phyloP scores from a whole-genome alignment of 2,888 invertebrate species.

The Caenorhabditis sp. region DNA sequence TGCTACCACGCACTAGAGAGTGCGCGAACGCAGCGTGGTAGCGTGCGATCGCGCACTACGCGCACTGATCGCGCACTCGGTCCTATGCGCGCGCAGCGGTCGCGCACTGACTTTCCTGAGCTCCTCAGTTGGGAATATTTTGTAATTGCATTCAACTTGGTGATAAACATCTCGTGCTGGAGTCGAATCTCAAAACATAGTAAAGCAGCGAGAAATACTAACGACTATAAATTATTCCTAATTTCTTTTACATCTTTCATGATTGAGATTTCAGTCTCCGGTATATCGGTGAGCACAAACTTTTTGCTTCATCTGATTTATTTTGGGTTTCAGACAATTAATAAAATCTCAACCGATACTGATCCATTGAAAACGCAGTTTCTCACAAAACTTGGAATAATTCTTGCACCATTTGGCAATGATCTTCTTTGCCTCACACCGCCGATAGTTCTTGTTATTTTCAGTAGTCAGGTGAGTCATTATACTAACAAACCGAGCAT shows the following conservation, averaged over 20 bases:
- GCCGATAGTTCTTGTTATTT: constrained; percentile 22
- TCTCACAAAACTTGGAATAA: constrained; percentile 15
- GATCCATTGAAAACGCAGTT: constrained; percentile 19
- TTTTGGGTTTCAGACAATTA: constrained; percentile 13
- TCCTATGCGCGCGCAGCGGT: too few species aligned
- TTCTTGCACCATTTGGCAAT: constrained; percentile 19
- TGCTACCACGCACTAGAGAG: too few species aligned
- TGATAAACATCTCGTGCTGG: constrained; percentile 22
- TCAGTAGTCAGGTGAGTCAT: constrained; percentile 27
- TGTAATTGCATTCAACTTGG: constrained; percentile 7
- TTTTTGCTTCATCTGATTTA: neutral
- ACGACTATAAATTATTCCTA: constrained; percentile 24
- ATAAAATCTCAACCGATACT: constrained; percentile 19
- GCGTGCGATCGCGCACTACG: too few species aligned
- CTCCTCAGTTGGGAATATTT: constrained; percentile 21
- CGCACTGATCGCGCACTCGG: too few species aligned
- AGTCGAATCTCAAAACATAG: constrained; percentile 27
- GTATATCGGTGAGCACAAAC: constrained; percentile 10
- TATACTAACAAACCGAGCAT: too few species aligned
- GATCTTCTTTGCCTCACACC: constrained; percentile 25
- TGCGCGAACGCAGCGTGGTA: too few species aligned
- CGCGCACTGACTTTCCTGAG: too few species aligned
- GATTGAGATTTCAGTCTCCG: constrained; percentile 8
- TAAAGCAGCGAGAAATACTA: constrained; percentile 16
- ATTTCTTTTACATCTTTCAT: constrained; percentile 26